Evolutionary conservation across 2,797 vertebrate species (phyloP), one percentile per base, ranked within the genome.

Genomic region (Hyperoplus lanceolatus): DNA sequence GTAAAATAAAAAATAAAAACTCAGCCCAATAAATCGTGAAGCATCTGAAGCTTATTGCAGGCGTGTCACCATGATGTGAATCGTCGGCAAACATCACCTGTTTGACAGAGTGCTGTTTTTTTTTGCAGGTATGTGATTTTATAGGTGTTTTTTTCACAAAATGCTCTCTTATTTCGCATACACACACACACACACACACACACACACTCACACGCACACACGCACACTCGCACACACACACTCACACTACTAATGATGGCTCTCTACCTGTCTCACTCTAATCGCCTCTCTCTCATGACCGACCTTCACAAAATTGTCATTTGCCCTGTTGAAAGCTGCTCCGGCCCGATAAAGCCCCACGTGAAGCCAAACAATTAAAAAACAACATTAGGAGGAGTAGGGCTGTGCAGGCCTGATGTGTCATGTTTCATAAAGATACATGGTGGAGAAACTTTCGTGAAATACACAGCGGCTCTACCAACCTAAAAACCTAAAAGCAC

Each of bases 1-100:
- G 72, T 66, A 46, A 66, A 57, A 16, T 49, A 1, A 42, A 60
- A 75, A 53, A 77, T 63, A 77, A 73, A 72, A 21, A 60, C n/a
- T 0, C 18, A 79, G 73, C 74, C 48, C 5, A 11, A 62, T 45
- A 74, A 42, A 69, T 29, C 29, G 59, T 38, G 5, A 38, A 49
- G 57, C 13, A 43, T 66, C 73, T 72, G 61, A 48, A 4, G 12
- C 42, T 39, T 45, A 70, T 12, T 77, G 63, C 77, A 81, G 70
- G 56, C 51, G 0, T 45, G 43, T 69, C 56, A 61, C 41, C 38
- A 51, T 29, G 18, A 8, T 0, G 0, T 7, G 2, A 49, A 46
- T 51, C 10, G 18, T 46, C 13, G 7, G 72, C 9, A 55, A 58
- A 54, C 43, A 57, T 69, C 49, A 46, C 12, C 21, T 29, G 6